A percentile compares a stretch with the other conserved stretches of the same genome.
Evolutionary conservation across 1,140 invertebrate genomes (phyloP).

Genomic region (Trichonephila inaurata): DNA sequence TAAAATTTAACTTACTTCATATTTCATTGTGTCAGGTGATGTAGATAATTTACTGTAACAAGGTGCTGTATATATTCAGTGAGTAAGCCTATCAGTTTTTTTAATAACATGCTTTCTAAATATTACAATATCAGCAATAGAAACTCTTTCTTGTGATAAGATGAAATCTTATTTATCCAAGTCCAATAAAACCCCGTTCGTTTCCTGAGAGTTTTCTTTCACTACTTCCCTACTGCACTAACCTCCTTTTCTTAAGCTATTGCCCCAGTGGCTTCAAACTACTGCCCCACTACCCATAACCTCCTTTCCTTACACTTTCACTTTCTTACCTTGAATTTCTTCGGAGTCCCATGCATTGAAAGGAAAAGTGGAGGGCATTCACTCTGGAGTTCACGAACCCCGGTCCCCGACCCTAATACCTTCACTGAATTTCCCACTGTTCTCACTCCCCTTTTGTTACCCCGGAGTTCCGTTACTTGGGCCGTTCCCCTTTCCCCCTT

Average conservation of each 20-base stretch:
- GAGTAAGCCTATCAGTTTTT: too few species aligned
- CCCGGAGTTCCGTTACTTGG: constrained; percentile 72
- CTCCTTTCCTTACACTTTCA: constrained; percentile 49
- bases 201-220: background rate
- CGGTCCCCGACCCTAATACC: constrained; percentile 41
- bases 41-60: too few species aligned
- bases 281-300: constrained; percentile 51
- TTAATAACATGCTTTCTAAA: too few species aligned
- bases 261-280: constrained; percentile 21
- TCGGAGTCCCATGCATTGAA: constrained; percentile 43
- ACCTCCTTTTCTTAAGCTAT: constrained; percentile 57
- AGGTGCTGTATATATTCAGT: too few species aligned
- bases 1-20: too few species aligned
- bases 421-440: constrained; percentile 73
- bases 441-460: constrained; percentile 65
- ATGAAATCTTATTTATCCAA: too few species aligned
- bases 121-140: too few species aligned
- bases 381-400: constrained; percentile 33
- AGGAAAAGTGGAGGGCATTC: constrained; percentile 55
- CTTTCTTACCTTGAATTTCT: constrained; percentile 64
- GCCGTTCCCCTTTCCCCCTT: background rate
- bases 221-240: background rate
- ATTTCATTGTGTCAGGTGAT: too few species aligned
- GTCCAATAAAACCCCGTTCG: background rate
- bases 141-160: too few species aligned